These are phyloP conservation scores for Myotis daubentonii DNA, from an alignment of 2,797 vertebrate species.

Conservation along the genomic window DNA sequence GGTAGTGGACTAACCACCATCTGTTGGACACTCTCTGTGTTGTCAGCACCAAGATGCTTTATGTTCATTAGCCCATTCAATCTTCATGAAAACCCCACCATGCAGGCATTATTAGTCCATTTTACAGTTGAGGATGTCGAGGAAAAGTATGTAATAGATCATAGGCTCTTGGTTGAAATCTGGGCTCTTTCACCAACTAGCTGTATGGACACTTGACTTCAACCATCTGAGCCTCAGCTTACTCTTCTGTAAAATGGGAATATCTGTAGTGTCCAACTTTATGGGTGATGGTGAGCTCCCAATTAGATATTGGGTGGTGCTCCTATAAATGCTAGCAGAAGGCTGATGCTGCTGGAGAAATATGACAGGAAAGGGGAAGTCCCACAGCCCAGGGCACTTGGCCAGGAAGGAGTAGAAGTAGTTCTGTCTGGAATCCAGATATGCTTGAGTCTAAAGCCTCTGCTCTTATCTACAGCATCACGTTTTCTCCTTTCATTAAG, in stretches of 20 bases:
- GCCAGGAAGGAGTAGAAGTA: neutral
- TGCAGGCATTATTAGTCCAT: neutral
- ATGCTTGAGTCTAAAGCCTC: neutral
- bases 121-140: neutral
- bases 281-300: neutral
- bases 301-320: no score
- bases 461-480: neutral
- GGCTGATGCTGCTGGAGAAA: neutral
- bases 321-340: neutral
- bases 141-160: neutral
- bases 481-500: neutral
- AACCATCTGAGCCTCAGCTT: neutral
- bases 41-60: neutral
- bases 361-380: neutral
- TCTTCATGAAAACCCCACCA: neutral
- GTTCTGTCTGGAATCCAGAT: neutral
- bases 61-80: neutral
- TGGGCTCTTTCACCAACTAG: neutral
- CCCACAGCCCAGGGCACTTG: neutral
- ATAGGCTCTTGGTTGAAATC: neutral
- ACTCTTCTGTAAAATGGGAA: neutral
- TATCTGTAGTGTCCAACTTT: neutral
- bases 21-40: neutral
- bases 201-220: neutral
- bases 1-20: fast-evolving